Base-by-base conservation (phyloP, 2,113 vertebrate genomes). In the Pluvianellus socialis region DNA sequence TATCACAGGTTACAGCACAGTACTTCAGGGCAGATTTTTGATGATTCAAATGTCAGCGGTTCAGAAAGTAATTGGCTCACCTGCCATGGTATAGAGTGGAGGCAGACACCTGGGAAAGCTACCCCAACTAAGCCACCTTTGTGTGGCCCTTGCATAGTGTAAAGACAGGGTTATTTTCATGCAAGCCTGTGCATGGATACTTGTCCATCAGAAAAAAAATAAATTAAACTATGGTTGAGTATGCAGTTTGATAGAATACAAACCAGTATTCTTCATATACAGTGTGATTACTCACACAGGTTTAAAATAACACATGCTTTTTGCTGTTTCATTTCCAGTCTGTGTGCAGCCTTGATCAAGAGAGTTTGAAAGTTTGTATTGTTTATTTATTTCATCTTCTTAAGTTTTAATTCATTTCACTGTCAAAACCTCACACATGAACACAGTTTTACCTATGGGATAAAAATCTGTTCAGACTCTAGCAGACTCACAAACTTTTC, bases 111-210 rank as follows among this genome's bases (percentile, higher is more conserved):
- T 76, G 23, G 12, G 38, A 32, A 88, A 72, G 26, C 14, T 21
- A 47, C 3, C 15, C 23, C 24, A 74, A 16, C 23, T 44, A 80
- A 83, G 4, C 2, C 24, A 18, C 28, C 14, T 66, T 40, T 49
- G 7, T 70, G 73, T 62, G n/a, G 3, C 16, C 7, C 19, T 77
- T 32, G 21, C 6, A 27, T 10, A 55, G 18, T 35, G 5, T 52
- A 42, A 77, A 67, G 17, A 40, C 35, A 86, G 22, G 11, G 4
- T 49, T 86, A n/a, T 70, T 84, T 91, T 61, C 40, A 23, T 40
- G 20, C 4, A 58, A 38, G 8, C 15, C 28, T 66, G 32, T 0
- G 0, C 6, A 32, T 11, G 4, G 35, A 53, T 49, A 32, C 9
- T 16, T 73, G 12, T 49, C 22, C 24, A 38, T 27, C 30, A 67